These are phyloP conservation scores for Eleginops maclovinus DNA, from an alignment of 2,113 vertebrate genomes.

Conservation along the genomic window DNA sequence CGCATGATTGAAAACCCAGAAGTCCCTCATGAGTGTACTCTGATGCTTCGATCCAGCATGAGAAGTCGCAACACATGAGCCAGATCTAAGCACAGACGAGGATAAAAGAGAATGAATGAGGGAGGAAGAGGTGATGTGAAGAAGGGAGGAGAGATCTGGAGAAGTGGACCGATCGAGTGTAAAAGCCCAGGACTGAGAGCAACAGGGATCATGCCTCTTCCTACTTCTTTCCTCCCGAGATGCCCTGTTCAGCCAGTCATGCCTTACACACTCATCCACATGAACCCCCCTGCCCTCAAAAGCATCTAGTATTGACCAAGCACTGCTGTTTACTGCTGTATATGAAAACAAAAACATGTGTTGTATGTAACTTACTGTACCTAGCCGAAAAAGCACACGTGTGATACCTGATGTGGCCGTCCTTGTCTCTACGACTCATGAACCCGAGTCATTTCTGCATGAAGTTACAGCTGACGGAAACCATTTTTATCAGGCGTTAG, in stretches of 20 bases:
- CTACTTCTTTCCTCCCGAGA: constrained; percentile 14
- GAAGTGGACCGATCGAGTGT: constrained; percentile 12
- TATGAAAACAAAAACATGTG: constrained; percentile 35
- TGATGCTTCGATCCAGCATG: constrained; percentile 97
- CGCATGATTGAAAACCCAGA: constrained; percentile 94
- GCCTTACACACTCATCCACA: constrained; percentile 73
- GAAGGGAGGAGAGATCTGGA: constrained; percentile 24
- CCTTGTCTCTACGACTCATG: constrained; percentile 42
- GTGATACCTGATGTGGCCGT: constrained; percentile 36
- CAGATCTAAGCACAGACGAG: neutral
- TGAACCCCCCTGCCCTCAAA: constrained; percentile 28
- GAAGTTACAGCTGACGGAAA: constrained; percentile 45
- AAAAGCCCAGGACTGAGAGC: constrained; percentile 18
- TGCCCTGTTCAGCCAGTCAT: constrained; percentile 65
- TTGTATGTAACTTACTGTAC: constrained; percentile 43
- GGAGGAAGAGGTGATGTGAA: neutral
- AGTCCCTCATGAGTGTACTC: constrained; percentile 88
- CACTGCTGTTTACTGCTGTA: constrained; percentile 60
- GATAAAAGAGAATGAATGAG: neutral
- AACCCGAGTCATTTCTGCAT: constrained; percentile 47
- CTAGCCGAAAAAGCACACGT: constrained; percentile 66
- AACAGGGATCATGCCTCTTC: constrained; percentile 20
- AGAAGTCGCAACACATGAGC: constrained; percentile 84
- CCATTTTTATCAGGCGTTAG: constrained; percentile 26
- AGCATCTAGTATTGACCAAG: constrained; percentile 57